Evolutionary conservation across 2,113 vertebrate genomes (phyloP).

Genomic region (Heterotilapia buettikoferi): DNA sequence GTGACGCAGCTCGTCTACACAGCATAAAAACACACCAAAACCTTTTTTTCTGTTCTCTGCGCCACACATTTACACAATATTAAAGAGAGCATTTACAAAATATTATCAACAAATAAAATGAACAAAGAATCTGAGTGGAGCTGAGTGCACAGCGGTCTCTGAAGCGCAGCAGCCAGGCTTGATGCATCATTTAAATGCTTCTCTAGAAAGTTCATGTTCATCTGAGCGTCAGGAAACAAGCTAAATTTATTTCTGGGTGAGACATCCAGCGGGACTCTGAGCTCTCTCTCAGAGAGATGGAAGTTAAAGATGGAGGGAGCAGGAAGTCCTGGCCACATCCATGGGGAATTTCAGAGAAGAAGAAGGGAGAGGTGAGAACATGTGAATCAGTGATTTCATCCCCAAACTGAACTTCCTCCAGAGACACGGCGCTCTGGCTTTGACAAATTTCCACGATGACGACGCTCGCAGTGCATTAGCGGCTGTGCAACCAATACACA

Average conservation of each 20-base stretch:
- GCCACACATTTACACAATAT: background rate
- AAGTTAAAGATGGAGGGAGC: background rate
- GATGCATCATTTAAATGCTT: conserved; percentile 7
- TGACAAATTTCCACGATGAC: background rate
- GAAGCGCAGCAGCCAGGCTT: background rate
- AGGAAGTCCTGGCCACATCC: background rate
- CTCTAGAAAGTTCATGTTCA: background rate
- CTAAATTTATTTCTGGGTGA: background rate
- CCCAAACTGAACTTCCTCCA: background rate
- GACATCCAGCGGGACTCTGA: background rate
- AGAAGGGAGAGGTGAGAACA: background rate
- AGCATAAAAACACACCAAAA: background rate
- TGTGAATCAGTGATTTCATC: background rate
- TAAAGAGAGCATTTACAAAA: background rate
- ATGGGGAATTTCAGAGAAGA: background rate
- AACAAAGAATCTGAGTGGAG: background rate
- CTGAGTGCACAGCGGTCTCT: background rate
- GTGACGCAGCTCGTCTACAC: background rate
- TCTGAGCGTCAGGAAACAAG: background rate
- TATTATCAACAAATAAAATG: background rate
- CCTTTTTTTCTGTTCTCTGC: background rate
- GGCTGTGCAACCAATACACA: background rate
- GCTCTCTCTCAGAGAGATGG: background rate
- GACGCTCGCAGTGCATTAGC: rapidly evolving
- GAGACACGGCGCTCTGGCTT: background rate